Evolutionary conservation across 2,797 vertebrate genomes (phyloP), one percentile per base, ranked within the genome.

Genomic region (Poeciliopsis infans): DNA sequence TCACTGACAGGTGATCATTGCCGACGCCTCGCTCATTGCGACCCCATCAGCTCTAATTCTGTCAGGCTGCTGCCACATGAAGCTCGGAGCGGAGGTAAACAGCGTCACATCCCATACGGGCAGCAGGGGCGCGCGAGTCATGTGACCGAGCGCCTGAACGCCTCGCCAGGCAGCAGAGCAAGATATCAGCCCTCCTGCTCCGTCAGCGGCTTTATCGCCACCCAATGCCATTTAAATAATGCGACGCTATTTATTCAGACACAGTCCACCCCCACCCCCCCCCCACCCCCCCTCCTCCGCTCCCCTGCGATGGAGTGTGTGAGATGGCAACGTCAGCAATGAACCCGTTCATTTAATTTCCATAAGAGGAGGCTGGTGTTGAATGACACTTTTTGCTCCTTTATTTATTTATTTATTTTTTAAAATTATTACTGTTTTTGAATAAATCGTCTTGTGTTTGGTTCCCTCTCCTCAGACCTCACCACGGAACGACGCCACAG

Each of bases 1-100:
- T 97, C 86, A 96, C 96, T 86, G 97, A 99, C 96, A 99, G 98
- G 98, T 99, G 97, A 97, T 70, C 41, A 75, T 66, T 72, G 55
- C 10, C 25, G 84, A 88, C 86, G 87, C 86, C 79, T 83, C 39
- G 68, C 7, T 23, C 5, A 7, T 51, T 23, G 20, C 70, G 75
- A 86, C 73, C 84, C 74, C 57, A 83, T 88, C 86, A 75, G 15
- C 41, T 55, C 78, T 72, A 18, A 43, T 87, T 85, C 75, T 79
- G 72, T 77, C 16, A 25, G 72, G 85, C 85, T 57, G 5, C 46
- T 79, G 85, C 79, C 77, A 89, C 92, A 92, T 87, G 84, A 92
- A 83, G 57, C 89, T 68, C 46, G 81, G 74, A 82, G 85, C 79
- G 13, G 86, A 88, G 86, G 89, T 91, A 92, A 94, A 93, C 90